Percentiles rank a stretch among this genome's conserved stretches.
Evolutionary conservation across 2,797 vertebrate genomes (phyloP).

Genomic region (Tragelaphus eurycerus): DNA sequence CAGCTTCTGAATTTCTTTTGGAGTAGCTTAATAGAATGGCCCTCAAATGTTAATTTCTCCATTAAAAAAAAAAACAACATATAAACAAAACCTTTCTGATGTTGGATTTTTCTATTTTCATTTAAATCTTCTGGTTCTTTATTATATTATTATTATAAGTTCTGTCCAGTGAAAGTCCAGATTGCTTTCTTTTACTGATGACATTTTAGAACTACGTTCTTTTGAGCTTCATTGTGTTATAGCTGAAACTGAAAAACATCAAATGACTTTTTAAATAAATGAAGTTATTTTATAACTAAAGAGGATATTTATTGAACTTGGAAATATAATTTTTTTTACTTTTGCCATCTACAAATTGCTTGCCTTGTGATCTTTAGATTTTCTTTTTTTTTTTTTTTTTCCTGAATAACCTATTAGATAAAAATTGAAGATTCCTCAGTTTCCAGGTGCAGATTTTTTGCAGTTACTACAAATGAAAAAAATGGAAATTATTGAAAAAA

Average conservation of each 20-base stretch:
- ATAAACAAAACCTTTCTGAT: not conserved
- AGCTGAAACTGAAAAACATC: not conserved
- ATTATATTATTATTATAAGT: not conserved
- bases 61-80: not conserved
- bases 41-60: not conserved
- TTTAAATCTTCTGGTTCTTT: not conserved
- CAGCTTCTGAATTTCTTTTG: not conserved
- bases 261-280: not conserved
- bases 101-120: not conserved
- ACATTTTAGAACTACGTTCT: not conserved
- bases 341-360: not conserved
- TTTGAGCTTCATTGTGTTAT: not conserved
- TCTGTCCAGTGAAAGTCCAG: not conserved
- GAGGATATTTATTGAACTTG: not conserved
- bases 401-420: not conserved
- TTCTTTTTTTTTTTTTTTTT: not conserved
- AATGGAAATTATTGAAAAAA: not conserved
- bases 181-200: constrained; percentile 16
- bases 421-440: not conserved
- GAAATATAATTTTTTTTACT: not conserved
- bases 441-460: not conserved
- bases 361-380: not conserved
- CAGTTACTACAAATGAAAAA: not conserved
- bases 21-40: not conserved
- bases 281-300: not conserved